Base-by-base conservation (phyloP, 2,888 invertebrate genomes). In the Buathra laborator region DNA sequence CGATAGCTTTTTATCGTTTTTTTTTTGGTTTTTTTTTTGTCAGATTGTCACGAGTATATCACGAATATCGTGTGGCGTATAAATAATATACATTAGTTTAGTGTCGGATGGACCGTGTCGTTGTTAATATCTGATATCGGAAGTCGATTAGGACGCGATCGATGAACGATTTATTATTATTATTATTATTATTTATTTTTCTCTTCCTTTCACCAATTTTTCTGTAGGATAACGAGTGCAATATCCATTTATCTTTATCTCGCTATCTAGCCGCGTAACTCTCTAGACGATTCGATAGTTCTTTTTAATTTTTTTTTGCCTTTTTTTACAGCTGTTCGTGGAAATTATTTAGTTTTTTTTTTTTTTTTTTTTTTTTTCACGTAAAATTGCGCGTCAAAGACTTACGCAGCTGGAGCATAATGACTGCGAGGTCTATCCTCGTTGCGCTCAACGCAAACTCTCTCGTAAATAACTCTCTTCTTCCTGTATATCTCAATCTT, bases 141-240 rank as follows among this genome's bases (percentile, higher is more conserved):
- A 64, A 29, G 16, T 81, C 62, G 19, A 79, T 76, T 76, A 82
- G 85, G 85, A 85, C 81, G 82, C 79, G 85, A 85, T 85, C 85
- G 75, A 64, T 46, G 24, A 77, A 81, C 53, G 37, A 80, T 67
- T 74, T 62, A 29, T 37, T 37, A 37, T 37, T 37, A 37, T 37
- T 37, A 24, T 24, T 46, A 32, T 71, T 53, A 32, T 44, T 14
- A n/a, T 19, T 53, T 24, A 43, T 70, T 44, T 53, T 64, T 62
- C n/a, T 56, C 9, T 24, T 56, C 7, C 24, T 59, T 59, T 75
- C 56, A 56, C 62, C 10, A 14, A 71, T 75, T 19, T 75, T 79
- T 48, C n/a, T 67, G 48, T 75, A 64, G 24, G 7, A 24, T 76
- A 85, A 85, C 82, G 85, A 79, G 81, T 79, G 79, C 85, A 81